Conservation (phyloP, 2,888 invertebrate species). For the Drosophila peninsularis region DNA sequence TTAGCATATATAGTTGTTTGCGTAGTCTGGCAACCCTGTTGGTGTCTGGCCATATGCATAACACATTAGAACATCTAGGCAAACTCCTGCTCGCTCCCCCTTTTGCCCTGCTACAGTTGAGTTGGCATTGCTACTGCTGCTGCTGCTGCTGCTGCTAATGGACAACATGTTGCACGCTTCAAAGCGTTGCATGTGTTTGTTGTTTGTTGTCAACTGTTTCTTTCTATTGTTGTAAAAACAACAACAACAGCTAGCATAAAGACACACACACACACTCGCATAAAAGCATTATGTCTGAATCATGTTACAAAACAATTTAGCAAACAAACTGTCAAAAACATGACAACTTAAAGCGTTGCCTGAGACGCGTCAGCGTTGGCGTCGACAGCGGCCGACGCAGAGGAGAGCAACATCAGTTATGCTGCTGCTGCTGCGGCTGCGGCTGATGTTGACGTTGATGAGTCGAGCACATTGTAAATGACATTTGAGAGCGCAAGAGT, state of each 20-base stretch:
- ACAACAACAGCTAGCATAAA: slow-evolving; percentile 16
- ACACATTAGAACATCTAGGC: slow-evolving; percentile 22
- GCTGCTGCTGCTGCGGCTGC: slow-evolving; percentile 15
- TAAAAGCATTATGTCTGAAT: slow-evolving; percentile 76
- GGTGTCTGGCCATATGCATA: slow-evolving; percentile 24
- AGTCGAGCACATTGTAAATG: slow-evolving; percentile 73
- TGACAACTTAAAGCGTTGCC: slow-evolving; percentile 79
- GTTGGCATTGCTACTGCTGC: background rate
- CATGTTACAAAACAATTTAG: slow-evolving; percentile 82
- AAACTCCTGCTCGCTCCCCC: no score
- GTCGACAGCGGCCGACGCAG: slow-evolving; percentile 12
- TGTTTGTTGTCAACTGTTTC: slow-evolving; percentile 44
- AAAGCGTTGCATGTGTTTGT: slow-evolving; percentile 55
- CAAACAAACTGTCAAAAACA: slow-evolving; percentile 83
- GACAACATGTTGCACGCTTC: slow-evolving; percentile 62
- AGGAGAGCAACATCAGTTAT: slow-evolving; percentile 3
- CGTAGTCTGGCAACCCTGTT: slow-evolving; percentile 21
- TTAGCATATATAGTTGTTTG: slow-evolving; percentile 16
- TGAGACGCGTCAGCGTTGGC: slow-evolving; percentile 51
- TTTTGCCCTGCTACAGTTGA: background rate
- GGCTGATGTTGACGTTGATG: slow-evolving; percentile 67
- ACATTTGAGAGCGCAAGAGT: slow-evolving; percentile 57
- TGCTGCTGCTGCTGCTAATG: slow-evolving; percentile 36
- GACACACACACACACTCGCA: slow-evolving; percentile 26
- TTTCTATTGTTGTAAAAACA: slow-evolving; percentile 53